Evolutionary conservation across 2,888 invertebrate genomes (phyloP).

Genomic region (Chaitophorus viminalis): DNA sequence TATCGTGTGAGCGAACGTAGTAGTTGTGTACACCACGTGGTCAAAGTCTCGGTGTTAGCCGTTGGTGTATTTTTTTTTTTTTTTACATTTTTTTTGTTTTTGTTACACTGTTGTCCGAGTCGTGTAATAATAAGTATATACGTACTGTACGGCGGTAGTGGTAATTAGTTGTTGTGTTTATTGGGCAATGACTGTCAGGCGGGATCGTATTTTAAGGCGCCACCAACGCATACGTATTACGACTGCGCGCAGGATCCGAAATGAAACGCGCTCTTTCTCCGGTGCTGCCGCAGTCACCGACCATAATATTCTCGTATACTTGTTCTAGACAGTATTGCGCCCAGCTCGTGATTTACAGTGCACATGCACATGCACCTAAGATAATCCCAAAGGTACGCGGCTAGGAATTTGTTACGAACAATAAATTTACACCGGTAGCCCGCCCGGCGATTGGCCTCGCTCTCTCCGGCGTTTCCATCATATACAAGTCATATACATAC

Average conservation of each 20-base stretch:
- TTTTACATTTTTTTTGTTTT: neutral
- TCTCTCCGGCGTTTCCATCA: neutral
- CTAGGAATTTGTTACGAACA: slow-evolving; percentile 7
- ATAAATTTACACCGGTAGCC: neutral
- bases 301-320: neutral
- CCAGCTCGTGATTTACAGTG: slow-evolving; percentile 31
- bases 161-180: slow-evolving; percentile 36
- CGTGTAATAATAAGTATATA: neutral
- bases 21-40: neutral
- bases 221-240: neutral
- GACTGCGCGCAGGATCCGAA: neutral
- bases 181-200: slow-evolving; percentile 46
- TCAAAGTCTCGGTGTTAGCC: neutral
- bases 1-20: neutral
- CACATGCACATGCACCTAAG: neutral
- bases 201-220: slow-evolving; percentile 41
- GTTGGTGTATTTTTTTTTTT: neutral
- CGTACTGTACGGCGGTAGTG: neutral
- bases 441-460: neutral
- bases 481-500: too few species aligned
- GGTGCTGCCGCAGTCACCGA: too few species aligned
- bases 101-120: neutral
- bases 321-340: neutral
- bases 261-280: too few species aligned
- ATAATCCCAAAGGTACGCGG: neutral